Evolutionary conservation across 1,140 invertebrate species (phyloP).

Genomic region (Diabrotica virgifera): DNA sequence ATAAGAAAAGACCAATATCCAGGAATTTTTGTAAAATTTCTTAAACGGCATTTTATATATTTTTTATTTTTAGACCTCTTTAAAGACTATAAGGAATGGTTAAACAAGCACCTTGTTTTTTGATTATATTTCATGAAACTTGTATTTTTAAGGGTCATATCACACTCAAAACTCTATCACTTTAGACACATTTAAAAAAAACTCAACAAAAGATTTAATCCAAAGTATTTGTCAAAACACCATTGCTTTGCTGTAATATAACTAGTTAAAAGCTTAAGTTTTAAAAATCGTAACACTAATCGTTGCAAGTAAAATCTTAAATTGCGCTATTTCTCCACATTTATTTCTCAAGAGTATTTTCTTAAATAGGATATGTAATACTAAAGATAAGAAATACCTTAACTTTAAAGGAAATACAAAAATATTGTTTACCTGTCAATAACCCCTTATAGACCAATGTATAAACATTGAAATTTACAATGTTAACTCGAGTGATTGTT

Average conservation of each 20-base stretch:
- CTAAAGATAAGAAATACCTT: neutral
- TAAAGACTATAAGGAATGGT: no score
- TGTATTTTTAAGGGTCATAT: no score
- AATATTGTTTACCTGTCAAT: constrained; percentile 1
- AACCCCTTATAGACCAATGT: neutral
- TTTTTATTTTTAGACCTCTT: no score
- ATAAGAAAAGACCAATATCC: no score
- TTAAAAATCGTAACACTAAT: constrained; percentile 34
- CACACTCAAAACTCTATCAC: no score
- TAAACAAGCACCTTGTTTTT: no score
- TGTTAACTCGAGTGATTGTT: neutral
- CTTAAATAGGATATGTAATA: constrained; percentile 1
- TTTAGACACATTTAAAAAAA: no score
- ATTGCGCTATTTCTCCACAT: constrained; percentile 12
- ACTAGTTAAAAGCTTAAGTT: constrained; percentile 19
- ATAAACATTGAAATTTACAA: constrained; percentile 1
- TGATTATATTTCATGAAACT: no score
- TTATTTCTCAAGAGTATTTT: neutral
- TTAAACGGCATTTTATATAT: no score
- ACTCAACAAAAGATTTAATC: no score
- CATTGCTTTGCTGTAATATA: neutral
- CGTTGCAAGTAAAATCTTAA: constrained; percentile 35
- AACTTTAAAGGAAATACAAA: constrained; percentile 4
- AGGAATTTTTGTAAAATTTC: no score
- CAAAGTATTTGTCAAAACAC: neutral